Evolutionary conservation across 2,797 vertebrate genomes (phyloP).

Genomic region (Epinephelus awoara): DNA sequence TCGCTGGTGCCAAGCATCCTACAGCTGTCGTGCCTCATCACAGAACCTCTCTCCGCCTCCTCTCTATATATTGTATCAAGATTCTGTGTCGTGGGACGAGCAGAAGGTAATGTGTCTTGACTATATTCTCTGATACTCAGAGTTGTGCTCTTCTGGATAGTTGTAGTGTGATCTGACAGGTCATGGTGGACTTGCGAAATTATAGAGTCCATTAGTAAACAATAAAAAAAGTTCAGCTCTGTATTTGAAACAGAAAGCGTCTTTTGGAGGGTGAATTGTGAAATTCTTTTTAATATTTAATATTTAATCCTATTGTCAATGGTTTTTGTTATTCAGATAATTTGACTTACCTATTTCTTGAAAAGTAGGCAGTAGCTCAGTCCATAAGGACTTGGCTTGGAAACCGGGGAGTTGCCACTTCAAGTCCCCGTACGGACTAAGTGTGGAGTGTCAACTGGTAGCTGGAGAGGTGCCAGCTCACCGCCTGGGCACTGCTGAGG

Average conservation of each 20-base stretch:
- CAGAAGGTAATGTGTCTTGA: neutral
- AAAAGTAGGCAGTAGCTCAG: too few relatives aligned
- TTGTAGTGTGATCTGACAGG: neutral
- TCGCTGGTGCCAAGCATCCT: slow-evolving; percentile 13
- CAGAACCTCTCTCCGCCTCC: neutral
- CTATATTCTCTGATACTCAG: neutral
- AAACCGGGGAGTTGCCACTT: too few relatives aligned
- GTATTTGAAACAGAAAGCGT: neutral
- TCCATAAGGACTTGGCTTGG: too few relatives aligned
- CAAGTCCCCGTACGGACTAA: too few relatives aligned
- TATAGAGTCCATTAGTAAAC: neutral
- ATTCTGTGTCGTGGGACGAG: neutral
- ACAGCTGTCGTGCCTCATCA: neutral
- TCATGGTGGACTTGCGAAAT: neutral
- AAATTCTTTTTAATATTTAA: too few relatives aligned
- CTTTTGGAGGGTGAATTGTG: too few relatives aligned
- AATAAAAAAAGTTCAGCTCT: neutral
- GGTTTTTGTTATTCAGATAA: too few relatives aligned
- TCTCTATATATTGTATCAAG: neutral
- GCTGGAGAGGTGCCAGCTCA: too few relatives aligned
- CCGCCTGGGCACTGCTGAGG: too few relatives aligned
- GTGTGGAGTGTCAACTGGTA: too few relatives aligned
- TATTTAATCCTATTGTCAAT: too few relatives aligned
- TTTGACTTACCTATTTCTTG: neutral
- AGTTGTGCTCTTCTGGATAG: too few relatives aligned